A percentile compares a stretch with the other conserved stretches of the same genome.
These are phyloP conservation scores for Drosophila carrolli DNA, from an alignment of 1,140 invertebrate genomes.

Conservation along the genomic window DNA sequence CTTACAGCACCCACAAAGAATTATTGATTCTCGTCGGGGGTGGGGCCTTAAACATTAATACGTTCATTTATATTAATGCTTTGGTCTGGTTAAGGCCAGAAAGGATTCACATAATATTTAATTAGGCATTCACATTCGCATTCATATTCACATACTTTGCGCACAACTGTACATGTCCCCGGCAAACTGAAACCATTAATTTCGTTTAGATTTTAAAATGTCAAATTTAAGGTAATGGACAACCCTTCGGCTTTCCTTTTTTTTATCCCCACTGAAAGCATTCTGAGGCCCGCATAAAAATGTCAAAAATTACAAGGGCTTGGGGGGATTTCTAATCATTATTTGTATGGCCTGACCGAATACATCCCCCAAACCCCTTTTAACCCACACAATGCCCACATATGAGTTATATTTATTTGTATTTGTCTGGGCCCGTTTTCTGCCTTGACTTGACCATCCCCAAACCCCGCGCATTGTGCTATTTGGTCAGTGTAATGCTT, in stretches of 20 bases:
- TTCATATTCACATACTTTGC: conserved; percentile 18
- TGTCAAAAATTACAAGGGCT: conserved; percentile 75
- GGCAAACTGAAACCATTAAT: conserved; percentile 71
- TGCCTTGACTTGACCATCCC: conserved; percentile 28
- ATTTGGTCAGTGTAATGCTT: conserved; percentile 83
- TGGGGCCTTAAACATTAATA: conserved; percentile 40
- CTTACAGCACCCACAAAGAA: background rate
- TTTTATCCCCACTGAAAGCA: conserved; percentile 36
- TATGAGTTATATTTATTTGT: conserved; percentile 82
- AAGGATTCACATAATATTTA: conserved; percentile 27
- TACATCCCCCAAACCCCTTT: conserved; percentile 1
- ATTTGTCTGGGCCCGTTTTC: conserved; percentile 61
- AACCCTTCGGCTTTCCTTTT: conserved; percentile 39
- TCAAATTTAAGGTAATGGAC: conserved; percentile 67
- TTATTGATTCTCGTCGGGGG: conserved; percentile 3
- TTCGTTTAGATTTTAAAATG: conserved; percentile 78
- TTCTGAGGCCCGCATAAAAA: conserved; percentile 80
- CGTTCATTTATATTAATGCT: conserved; percentile 42
- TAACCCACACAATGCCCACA: conserved; percentile 59
- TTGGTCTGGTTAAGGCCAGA: conserved; percentile 32
- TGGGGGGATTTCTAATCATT: conserved; percentile 71
- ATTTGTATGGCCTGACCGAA: conserved; percentile 68
- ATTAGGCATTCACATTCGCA: conserved; percentile 5
- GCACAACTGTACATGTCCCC: conserved; percentile 49
- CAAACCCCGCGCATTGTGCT: conserved; percentile 29